phyloP scores from a whole-genome alignment of 1,140 invertebrate species.

The honey bee (Apis mellifera) region Amel_HAv3.1 CM009931.2:22595001-22595500 shows the following conservation, averaged over 20 bases:
- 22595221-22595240: slow-evolving; percentile 93
- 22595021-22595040: slow-evolving; percentile 67
- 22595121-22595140: slow-evolving; percentile 66
- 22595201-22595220: slow-evolving; percentile 89
- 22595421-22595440: slow-evolving; percentile 77
- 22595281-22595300: slow-evolving; percentile 89
- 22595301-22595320: slow-evolving; percentile 93
- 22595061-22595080: slow-evolving; percentile 78
- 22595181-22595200: slow-evolving; percentile 89
- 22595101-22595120: slow-evolving; percentile 50
- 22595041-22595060: slow-evolving; percentile 81
- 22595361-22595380: slow-evolving; percentile 87
- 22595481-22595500: slow-evolving; percentile 44
- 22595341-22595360: slow-evolving; percentile 89
- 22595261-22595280: slow-evolving; percentile 93
- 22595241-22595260: slow-evolving; percentile 96
- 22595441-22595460: slow-evolving; percentile 48
- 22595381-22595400: slow-evolving; percentile 87
- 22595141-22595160: slow-evolving; percentile 84
- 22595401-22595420: slow-evolving; percentile 84
- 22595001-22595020: slow-evolving; percentile 42
- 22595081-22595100: slow-evolving; percentile 70
- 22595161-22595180: slow-evolving; percentile 83
- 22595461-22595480: slow-evolving; percentile 50
- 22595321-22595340: slow-evolving; percentile 91